These are phyloP conservation scores for Drosophila mimica DNA, from an alignment of 2,888 invertebrate species.

Conservation along the genomic window DNA sequence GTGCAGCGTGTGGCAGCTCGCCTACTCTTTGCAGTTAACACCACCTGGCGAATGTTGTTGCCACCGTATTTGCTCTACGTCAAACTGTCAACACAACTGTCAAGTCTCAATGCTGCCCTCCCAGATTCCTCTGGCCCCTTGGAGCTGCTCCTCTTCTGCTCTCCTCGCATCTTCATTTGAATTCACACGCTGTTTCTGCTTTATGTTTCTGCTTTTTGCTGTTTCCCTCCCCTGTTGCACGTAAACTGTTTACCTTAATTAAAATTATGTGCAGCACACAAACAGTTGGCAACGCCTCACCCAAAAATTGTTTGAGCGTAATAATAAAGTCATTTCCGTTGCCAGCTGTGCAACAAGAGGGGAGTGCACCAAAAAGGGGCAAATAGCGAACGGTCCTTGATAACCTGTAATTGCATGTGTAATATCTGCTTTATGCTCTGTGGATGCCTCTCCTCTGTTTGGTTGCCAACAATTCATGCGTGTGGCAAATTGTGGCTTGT, in stretches of 20 bases:
- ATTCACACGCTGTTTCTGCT: slow-evolving; percentile 47
- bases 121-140: background rate
- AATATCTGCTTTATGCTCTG: slow-evolving; percentile 28
- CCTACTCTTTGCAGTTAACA: slow-evolving; percentile 6
- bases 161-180: slow-evolving; percentile 50
- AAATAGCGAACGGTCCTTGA: slow-evolving; percentile 20
- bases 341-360: slow-evolving; percentile 30
- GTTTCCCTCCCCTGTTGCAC: slow-evolving; percentile 30
- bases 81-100: slow-evolving; percentile 62
- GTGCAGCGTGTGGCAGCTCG: slow-evolving; percentile 16
- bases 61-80: slow-evolving; percentile 32
- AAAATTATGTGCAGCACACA: slow-evolving; percentile 66
- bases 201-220: slow-evolving; percentile 12
- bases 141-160: slow-evolving; percentile 16
- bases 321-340: slow-evolving; percentile 75
- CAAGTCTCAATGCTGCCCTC: slow-evolving; percentile 51
- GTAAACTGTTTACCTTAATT: slow-evolving; percentile 77
- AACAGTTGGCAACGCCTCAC: slow-evolving; percentile 54
- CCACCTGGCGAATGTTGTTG: slow-evolving; percentile 1
- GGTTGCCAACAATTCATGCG: slow-evolving; percentile 48
- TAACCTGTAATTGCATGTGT: slow-evolving; percentile 57
- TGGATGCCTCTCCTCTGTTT: slow-evolving; percentile 34
- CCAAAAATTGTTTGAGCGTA: slow-evolving; percentile 65
- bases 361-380: background rate
- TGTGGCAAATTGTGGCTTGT: slow-evolving; percentile 24